Percentiles rank a stretch among this genome's conserved stretches.
Conservation (phyloP, 2,113 vertebrate genomes). For the Uropsilus gracilis region DNA sequence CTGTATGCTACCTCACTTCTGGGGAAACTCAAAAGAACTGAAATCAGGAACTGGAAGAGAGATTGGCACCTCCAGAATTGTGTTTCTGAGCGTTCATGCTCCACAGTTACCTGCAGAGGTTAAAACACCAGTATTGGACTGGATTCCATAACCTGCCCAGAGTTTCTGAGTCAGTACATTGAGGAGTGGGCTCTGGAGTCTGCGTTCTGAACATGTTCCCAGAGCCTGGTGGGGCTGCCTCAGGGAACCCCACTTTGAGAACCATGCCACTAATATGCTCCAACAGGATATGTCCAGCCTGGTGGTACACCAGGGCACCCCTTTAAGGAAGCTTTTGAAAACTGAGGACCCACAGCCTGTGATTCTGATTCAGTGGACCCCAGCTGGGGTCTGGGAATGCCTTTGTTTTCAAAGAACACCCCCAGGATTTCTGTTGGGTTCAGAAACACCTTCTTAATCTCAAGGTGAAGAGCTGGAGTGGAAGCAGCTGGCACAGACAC, state of each 20-base stretch:
- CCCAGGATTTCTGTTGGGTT: neutral
- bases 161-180: neutral
- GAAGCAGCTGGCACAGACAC: neutral
- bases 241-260: conserved; percentile 24
- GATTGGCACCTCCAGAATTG: neutral
- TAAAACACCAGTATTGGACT: neutral
- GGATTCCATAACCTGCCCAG: neutral
- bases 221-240: neutral
- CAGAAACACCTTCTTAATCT: neutral
- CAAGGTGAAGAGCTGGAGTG: neutral
- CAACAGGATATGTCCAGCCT: rapidly evolving
- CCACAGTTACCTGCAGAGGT: neutral
- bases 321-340: neutral
- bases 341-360: neutral
- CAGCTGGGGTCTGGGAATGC: neutral
- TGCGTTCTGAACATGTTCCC: neutral
- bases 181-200: neutral
- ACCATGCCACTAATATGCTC: neutral
- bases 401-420: neutral
- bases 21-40: neutral
- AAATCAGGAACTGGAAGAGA: neutral
- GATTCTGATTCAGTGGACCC: neutral
- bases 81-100: neutral
- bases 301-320: neutral
- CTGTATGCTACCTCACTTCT: neutral